Evolutionary conservation across 1,140 invertebrate genomes (phyloP).

Genomic region (Ceratitis capitata): DNA sequence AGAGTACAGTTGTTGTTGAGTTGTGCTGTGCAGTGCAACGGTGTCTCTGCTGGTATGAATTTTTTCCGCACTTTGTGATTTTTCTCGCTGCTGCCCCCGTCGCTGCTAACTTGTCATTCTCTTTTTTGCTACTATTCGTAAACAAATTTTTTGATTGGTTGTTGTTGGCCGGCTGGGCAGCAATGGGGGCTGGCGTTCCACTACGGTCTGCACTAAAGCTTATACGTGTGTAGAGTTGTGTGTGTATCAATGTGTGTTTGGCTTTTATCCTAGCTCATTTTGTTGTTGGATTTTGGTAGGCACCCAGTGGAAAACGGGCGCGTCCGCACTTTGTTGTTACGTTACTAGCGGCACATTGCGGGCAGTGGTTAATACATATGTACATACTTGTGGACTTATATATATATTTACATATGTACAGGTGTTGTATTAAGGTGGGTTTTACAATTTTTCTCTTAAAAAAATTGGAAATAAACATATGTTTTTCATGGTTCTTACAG

Average conservation of each 20-base stretch:
- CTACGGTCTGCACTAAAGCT: neutral
- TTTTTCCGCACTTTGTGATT: slow-evolving; percentile 19
- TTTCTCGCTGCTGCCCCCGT: neutral
- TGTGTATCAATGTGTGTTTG: neutral
- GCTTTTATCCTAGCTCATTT: neutral
- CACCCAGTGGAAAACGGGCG: slow-evolving; percentile 1
- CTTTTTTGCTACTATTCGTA: slow-evolving; percentile 62
- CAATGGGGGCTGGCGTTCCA: slow-evolving; percentile 35
- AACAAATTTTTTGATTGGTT: slow-evolving; percentile 65
- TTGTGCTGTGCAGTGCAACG: too few relatives aligned
- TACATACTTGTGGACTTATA: neutral
- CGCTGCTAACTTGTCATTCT: slow-evolving; percentile 33
- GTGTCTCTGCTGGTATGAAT: neutral
- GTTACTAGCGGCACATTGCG: neutral
- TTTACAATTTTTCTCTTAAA: too few relatives aligned
- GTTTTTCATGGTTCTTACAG: too few relatives aligned
- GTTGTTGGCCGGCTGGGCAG: slow-evolving; percentile 39
- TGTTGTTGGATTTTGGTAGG: neutral
- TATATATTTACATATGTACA: neutral
- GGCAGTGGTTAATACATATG: neutral
- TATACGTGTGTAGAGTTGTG: neutral
- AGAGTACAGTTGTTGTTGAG: neutral
- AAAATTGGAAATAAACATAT: too few relatives aligned
- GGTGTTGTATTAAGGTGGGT: neutral
- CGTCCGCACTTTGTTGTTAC: neutral